Percentiles rank a stretch among this genome's conserved stretches.
Conservation (phyloP, 2,113 vertebrate genomes). For the Pteruthius melanotis region DNA sequence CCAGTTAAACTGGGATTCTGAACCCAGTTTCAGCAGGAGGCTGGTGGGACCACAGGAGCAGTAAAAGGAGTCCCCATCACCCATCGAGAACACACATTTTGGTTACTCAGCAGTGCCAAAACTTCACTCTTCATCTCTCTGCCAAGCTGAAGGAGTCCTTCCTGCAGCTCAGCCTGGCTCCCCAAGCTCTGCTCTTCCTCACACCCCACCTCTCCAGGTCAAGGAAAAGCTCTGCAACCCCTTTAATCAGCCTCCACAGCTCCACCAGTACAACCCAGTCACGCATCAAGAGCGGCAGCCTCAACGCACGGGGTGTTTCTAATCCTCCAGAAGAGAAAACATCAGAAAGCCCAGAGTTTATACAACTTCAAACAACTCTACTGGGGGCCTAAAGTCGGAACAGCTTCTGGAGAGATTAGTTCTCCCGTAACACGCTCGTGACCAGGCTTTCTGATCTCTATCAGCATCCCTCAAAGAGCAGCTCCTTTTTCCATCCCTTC, state of each 20-base stretch:
- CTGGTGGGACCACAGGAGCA: rapidly evolving
- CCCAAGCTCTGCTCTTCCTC: background rate
- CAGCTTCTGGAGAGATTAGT: conserved; percentile 18
- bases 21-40: background rate
- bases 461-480: background rate
- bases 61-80: rapidly evolving
- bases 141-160: background rate
- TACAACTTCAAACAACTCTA: background rate
- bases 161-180: background rate
- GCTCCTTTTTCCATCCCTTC: conserved; percentile 16
- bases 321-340: background rate
- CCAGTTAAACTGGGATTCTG: background rate
- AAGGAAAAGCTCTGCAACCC: background rate
- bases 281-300: background rate
- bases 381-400: background rate
- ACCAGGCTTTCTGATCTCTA: conserved; percentile 6
- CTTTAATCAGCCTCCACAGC: background rate
- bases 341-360: conserved; percentile 21
- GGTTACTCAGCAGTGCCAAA: background rate
- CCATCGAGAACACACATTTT: background rate
- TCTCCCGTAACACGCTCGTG: background rate
- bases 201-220: background rate
- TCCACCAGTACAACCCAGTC: background rate
- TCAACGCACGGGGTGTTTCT: background rate
- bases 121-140: no score